Percentiles rank a stretch among this genome's conserved stretches.
Evolutionary conservation across 2,888 invertebrate species (phyloP).

Genomic region (Metellina segmentata): DNA sequence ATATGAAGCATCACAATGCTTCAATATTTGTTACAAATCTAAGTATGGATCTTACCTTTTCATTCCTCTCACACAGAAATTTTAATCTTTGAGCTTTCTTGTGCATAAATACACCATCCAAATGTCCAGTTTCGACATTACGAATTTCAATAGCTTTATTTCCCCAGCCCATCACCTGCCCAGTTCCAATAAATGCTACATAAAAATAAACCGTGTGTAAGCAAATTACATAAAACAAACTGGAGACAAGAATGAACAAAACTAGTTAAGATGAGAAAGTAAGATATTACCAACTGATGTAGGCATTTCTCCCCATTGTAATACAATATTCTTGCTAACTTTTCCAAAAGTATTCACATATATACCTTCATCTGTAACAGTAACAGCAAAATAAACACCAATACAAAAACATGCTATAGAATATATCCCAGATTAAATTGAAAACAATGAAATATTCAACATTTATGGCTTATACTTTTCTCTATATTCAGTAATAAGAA

Average conservation of each 20-base stretch:
- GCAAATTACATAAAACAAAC: neutral
- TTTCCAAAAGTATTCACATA: slow-evolving; percentile 99
- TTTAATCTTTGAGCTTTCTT: slow-evolving; percentile 99
- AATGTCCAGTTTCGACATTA: slow-evolving; percentile 98
- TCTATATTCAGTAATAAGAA: too few species aligned
- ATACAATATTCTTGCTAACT: slow-evolving; percentile 86
- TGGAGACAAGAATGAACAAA: neutral
- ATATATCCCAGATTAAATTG: neutral
- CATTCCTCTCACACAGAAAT: slow-evolving; percentile 99
- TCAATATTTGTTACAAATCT: too few species aligned
- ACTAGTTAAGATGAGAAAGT: neutral
- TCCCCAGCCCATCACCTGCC: slow-evolving; percentile 99
- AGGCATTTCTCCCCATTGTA: slow-evolving; percentile 99
- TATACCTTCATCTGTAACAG: slow-evolving; percentile 92
- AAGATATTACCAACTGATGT: slow-evolving; percentile 87
- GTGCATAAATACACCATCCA: slow-evolving; percentile 99
- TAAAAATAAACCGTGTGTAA: neutral
- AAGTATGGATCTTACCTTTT: slow-evolving; percentile 86
- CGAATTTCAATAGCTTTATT: slow-evolving; percentile 99
- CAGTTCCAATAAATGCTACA: slow-evolving; percentile 97
- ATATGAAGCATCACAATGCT: too few species aligned
- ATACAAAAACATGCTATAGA: neutral
- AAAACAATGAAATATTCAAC: too few species aligned
- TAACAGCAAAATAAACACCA: too few species aligned
- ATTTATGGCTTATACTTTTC: too few species aligned